These are phyloP conservation scores for Pitta sordida DNA, from an alignment of 2,113 vertebrate genomes.

Conservation along the genomic window DNA sequence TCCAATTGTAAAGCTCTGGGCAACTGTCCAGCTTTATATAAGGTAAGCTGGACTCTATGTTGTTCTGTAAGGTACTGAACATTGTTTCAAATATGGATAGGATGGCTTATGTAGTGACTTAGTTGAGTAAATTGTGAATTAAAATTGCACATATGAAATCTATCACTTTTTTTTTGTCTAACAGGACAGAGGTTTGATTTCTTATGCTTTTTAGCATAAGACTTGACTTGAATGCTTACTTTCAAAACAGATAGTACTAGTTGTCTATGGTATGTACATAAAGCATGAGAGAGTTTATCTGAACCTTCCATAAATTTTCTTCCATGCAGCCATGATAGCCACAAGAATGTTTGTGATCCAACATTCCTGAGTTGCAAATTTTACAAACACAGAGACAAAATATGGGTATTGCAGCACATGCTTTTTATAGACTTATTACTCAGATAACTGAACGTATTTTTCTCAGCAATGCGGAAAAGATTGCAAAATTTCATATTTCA, in stretches of 20 bases:
- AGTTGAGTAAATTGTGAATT: neutral
- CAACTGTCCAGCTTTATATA: neutral
- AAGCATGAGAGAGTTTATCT: neutral
- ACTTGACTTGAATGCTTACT: neutral
- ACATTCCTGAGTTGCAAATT: neutral
- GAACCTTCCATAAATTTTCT: neutral
- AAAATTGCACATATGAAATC: neutral
- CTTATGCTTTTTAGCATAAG: neutral
- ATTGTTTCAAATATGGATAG: neutral
- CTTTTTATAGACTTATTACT: neutral
- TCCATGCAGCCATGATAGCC: neutral
- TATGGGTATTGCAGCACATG: neutral
- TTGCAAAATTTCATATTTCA: conserved; percentile 23
- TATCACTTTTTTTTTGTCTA: neutral
- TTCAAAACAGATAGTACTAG: neutral
- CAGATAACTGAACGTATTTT: neutral
- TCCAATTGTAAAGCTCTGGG: neutral
- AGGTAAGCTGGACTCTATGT: neutral
- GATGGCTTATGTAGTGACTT: neutral
- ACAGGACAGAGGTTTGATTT: neutral
- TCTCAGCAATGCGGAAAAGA: neutral
- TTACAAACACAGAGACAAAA: neutral
- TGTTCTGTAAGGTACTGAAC: neutral
- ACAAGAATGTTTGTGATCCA: neutral
- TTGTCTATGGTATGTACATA: neutral